phyloP scores from a whole-genome alignment of 1,140 invertebrate genomes.

The Megalopta genalis region DNA sequence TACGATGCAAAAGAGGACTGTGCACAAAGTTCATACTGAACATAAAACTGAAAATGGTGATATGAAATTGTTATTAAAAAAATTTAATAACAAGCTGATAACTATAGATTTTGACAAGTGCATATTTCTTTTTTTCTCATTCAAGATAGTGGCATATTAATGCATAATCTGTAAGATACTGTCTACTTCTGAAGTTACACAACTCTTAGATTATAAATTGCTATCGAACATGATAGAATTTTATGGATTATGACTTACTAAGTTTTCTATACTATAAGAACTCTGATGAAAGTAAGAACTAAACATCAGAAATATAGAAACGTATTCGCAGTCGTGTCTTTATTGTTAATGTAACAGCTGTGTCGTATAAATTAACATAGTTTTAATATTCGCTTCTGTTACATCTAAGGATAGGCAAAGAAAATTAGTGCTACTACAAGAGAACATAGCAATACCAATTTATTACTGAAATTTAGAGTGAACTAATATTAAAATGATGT shows the following conservation, averaged over 20 bases:
- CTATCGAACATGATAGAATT: constrained; percentile 47
- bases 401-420: constrained; percentile 21
- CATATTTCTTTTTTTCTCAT: constrained; percentile 55
- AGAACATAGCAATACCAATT: constrained; percentile 24
- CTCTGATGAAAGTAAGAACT: constrained; percentile 51
- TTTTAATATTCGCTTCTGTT: constrained; percentile 38
- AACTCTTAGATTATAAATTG: constrained; percentile 36
- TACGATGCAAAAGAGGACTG: constrained; percentile 54
- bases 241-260: constrained; percentile 57
- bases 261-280: constrained; percentile 56
- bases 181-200: constrained; percentile 36
- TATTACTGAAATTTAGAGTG: constrained; percentile 21
- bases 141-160: constrained; percentile 32
- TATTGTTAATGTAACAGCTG: constrained; percentile 45
- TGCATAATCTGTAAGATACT: constrained; percentile 54
- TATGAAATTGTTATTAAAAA: constrained; percentile 56
- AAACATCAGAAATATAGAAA: constrained; percentile 61
- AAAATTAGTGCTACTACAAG: not conserved
- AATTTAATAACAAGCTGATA: constrained; percentile 52
- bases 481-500: constrained; percentile 32
- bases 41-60: constrained; percentile 54
- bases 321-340: constrained; percentile 54
- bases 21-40: constrained; percentile 53
- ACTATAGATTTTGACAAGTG: constrained; percentile 59
- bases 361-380: constrained; percentile 42